phyloP scores from a whole-genome alignment of 2,113 vertebrate genomes.

The Mormoops blainvillei region DNA sequence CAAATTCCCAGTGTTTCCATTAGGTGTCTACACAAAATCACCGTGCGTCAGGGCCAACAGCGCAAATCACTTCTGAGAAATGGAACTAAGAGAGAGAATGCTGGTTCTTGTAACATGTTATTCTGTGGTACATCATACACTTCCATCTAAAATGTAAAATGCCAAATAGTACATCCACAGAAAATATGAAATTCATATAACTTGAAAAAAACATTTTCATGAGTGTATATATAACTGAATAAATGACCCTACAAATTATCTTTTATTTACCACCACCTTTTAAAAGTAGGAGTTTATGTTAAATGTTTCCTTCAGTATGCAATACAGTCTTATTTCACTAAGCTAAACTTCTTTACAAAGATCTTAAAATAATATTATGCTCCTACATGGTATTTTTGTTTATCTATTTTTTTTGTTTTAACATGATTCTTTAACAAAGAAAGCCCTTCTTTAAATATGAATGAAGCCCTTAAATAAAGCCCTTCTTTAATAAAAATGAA shows the following conservation, averaged over 20 bases:
- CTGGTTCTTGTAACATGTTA: background rate
- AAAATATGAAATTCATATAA: background rate
- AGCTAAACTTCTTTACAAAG: background rate
- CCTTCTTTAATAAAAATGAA: conserved; percentile 15
- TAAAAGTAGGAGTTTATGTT: background rate
- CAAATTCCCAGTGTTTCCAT: background rate
- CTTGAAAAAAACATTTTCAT: background rate
- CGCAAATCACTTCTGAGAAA: conserved; percentile 18
- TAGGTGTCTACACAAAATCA: background rate
- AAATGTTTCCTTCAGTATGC: background rate
- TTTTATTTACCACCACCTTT: background rate
- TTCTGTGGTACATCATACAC: background rate
- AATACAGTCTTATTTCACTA: background rate
- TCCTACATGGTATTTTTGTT: background rate
- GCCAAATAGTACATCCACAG: background rate
- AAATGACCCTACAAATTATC: background rate
- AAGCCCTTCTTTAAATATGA: background rate
- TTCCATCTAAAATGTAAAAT: background rate
- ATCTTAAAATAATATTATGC: background rate
- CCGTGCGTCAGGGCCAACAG: background rate
- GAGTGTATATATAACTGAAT: background rate
- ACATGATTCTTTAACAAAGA: conserved; percentile 1
- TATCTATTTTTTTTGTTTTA: background rate
- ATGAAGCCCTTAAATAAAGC: too few relatives aligned
- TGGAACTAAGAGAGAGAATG: background rate